Conservation (phyloP, 2,113 vertebrate species). For the Columba janthina region DNA sequence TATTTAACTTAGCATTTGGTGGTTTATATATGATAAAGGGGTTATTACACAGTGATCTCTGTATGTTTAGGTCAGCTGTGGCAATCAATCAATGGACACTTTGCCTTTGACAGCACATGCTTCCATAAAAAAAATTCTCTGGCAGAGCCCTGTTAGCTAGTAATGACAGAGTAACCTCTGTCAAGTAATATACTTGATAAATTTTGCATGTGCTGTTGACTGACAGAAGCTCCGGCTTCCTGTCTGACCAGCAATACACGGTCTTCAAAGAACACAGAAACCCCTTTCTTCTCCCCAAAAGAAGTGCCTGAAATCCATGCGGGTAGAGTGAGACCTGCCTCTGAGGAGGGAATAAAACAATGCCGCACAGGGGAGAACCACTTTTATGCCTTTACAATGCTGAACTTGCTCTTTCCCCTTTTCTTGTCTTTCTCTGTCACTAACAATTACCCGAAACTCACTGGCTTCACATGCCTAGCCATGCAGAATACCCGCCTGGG, state of each 20-base stretch:
- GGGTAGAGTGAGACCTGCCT: conserved; percentile 5
- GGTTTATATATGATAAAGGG: conserved; percentile 77
- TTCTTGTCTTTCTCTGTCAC: background rate
- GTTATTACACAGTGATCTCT: conserved; percentile 73
- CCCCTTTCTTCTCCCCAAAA: conserved; percentile 54
- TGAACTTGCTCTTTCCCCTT: conserved; percentile 10
- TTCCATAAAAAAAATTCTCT: conserved; percentile 71
- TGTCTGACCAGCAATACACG: conserved; percentile 41
- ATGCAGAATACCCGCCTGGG: background rate
- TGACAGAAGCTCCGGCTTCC: conserved; percentile 71
- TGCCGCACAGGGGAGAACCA: background rate
- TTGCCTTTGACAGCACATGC: conserved; percentile 74
- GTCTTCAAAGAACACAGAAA: conserved; percentile 70
- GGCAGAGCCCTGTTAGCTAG: conserved; percentile 64
- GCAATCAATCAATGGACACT: conserved; percentile 78
- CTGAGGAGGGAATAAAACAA: conserved; percentile 20
- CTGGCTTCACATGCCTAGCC: accelerated
- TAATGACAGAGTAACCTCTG: conserved; percentile 77
- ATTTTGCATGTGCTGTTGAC: conserved; percentile 77
- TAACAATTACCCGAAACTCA: conserved; percentile 8
- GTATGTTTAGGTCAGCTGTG: conserved; percentile 75
- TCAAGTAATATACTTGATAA: conserved; percentile 78
- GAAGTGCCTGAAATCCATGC: background rate
- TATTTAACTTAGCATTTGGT: conserved; percentile 67
- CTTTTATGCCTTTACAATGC: background rate